Conservation (phyloP, 1,140 invertebrate genomes). For the Dendroctonus valens region DNA sequence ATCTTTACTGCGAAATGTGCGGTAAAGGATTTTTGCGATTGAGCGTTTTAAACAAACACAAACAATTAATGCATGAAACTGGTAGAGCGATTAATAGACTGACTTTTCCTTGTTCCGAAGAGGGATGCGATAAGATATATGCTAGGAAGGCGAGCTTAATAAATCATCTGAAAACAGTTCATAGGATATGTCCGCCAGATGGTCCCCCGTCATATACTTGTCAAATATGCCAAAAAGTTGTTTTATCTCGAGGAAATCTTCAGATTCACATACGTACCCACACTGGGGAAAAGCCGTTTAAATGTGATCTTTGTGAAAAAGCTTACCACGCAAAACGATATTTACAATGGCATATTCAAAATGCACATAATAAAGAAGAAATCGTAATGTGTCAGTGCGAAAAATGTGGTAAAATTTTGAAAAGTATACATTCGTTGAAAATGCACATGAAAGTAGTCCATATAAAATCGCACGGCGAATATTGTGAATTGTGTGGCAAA, state of each 20-base stretch:
- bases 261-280: conserved; percentile 43
- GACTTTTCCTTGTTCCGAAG: conserved; percentile 2
- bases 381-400: too few species aligned
- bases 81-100: background rate
- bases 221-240: conserved; percentile 39
- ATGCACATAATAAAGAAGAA: too few species aligned
- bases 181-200: conserved; percentile 18
- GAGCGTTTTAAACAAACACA: conserved; percentile 12
- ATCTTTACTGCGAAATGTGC: conserved; percentile 30
- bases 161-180: conserved; percentile 22
- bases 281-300: conserved; percentile 54
- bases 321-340: background rate
- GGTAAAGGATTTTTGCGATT: conserved; percentile 19
- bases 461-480: too few species aligned
- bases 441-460: too few species aligned
- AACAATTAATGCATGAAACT: conserved; percentile 26
- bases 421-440: too few species aligned
- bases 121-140: conserved; percentile 11
- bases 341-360: too few species aligned
- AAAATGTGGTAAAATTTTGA: too few species aligned
- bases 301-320: conserved; percentile 41
- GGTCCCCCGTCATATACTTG: conserved; percentile 46
- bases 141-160: conserved; percentile 13
- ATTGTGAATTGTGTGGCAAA: too few species aligned
- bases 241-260: conserved; percentile 38